Base-by-base conservation (phyloP, 2,113 vertebrate species). In the Cranoglanis bouderius region DNA sequence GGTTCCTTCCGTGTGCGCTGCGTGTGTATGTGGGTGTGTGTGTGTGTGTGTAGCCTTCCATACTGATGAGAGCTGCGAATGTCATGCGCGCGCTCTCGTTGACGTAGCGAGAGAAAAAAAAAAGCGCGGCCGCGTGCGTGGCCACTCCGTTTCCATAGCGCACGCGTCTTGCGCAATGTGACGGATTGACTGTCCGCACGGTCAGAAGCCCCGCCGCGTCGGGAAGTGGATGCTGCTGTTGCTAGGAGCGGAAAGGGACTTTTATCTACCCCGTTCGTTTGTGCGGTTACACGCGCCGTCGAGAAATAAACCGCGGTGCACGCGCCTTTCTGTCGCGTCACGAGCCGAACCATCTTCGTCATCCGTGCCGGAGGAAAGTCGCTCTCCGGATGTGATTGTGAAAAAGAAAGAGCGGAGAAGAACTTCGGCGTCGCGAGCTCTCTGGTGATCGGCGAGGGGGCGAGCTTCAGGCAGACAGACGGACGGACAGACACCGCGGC, bases 101-200 rank as follows among this genome's bases (percentile, higher is more conserved):
- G 95, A 96, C 95, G 96, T 96, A 88, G 90, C 38, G 94, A 65
- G 1, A 24, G 1, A 57, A 43, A 74, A 74, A 51, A 6, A 53
- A 40, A 55, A 59, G 24, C 85, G 70, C 85, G 67, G 18, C 46
- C 92, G 95, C 96, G 93, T 96, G 96, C 96, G 93, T 97, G 95
- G 94, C 92, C 94, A 91, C 92, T 94, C 95, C 94, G 89, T 94
- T 95, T 94, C 92, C 93, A 92, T 95, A 43, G 96, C 97, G 96
- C 97, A 96, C 97, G 19, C 53, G 97, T 94, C 97, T 95, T 96
- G 96, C 96, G 92, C 96, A 97, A 97, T 96, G 96, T 97, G 97
- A 97, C 96, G 92, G 93, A 95, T 94, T 90, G 92, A 89, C 94
- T 91, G 93, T 93, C 91, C 94, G 88, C 94, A 85, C 91, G 89